Base-by-base conservation (phyloP, 2,797 vertebrate genomes). In the Pipistrellus pygmaeus region DNA sequence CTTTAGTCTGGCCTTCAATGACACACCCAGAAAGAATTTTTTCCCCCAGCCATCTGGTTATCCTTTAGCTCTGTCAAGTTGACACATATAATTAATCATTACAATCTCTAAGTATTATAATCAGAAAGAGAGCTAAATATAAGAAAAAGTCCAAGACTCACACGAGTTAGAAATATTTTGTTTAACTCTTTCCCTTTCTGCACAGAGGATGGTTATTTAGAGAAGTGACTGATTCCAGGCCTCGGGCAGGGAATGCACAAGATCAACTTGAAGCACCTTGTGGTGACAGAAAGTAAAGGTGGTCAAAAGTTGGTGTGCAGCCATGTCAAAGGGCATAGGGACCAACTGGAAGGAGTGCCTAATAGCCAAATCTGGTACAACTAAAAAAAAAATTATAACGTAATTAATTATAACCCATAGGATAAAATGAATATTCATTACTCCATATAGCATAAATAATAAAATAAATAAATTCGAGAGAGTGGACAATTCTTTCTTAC, bases 151-250 rank as follows among this genome's bases (percentile, higher is more conserved):
- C 7, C 30, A 87, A 12, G 38, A 75, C 23, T 76, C 20, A 91
- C n/a, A 69, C 6, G 64, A 91, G 60, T 71, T 86, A 84, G 73
- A 88, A 71, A 38, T 66, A 76, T 18, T 83, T 38, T 69, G 6
- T 27, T 78, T 73, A 66, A 71, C n/a, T 88, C 60, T 93, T 30
- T 41, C 21, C 20, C 6, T 48, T 60, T 84, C 53, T 64, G 55
- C 12, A 38, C 25, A 95, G 73, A 88, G n/a, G 76, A 88, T 72
- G 27, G 8, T 76, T 94, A 92, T 92, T 91, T 85, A 68, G 55
- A 95, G 69, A 92, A 68, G 21, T 35, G 18, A 21, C 5, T 87
- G 72, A 82, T 46, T 53, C n/a, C 30, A 71, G 14, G 8, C 25
- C 20, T n/a, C 0, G 18, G 46, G 51, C 35, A 86, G 69, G 32